Base-by-base conservation (phyloP, 1,140 invertebrate species). In the Sarcophaga peregrina region DNA sequence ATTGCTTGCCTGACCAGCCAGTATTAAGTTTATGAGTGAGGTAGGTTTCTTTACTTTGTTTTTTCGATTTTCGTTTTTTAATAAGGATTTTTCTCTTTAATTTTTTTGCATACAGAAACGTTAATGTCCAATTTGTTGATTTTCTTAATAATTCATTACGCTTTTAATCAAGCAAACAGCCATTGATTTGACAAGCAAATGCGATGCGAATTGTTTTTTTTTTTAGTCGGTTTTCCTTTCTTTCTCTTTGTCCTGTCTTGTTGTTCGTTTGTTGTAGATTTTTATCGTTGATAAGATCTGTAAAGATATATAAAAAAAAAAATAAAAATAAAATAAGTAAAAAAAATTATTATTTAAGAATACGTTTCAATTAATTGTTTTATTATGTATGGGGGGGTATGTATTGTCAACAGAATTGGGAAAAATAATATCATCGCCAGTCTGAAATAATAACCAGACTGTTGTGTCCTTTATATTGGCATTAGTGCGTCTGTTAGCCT, bases 91-190 rank as follows among this genome's bases (percentile, higher is more conserved):
- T 68, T 8, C 6, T 9, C 17, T 10, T 68, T 68, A 8, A 17
- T 68, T 68, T 20, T 37, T 37, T 37, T 37, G 25, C 25, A 37
- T 1, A 37, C 25, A 1, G 25, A 37, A 4, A 68, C 62, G 62
- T 20, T 9, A 68, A 68, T 68, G 17, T 20, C 62, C 15, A 20
- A 68, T 68, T 68, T 68, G 62, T 68, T 68, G 62, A 68, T 68
- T 68, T 68, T 68, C n/a, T 68, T 68, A 68, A 68, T 68, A 17
- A 68, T 68, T 68, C 62, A 68, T 68, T 68, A 68, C 25, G 25
- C 54, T 68, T 68, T 68, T 20, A 68, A 68, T 68, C 62, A 68
- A 20, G 8, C 62, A 25, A 68, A 20, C 62, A 68, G 62, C 62
- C 6, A 68, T 68, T 68, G 62, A 68, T 68, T 68, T 68, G 62